These are phyloP conservation scores for Athetis lepigone DNA, from an alignment of 2,888 invertebrate genomes.

Conservation along the genomic window DNA sequence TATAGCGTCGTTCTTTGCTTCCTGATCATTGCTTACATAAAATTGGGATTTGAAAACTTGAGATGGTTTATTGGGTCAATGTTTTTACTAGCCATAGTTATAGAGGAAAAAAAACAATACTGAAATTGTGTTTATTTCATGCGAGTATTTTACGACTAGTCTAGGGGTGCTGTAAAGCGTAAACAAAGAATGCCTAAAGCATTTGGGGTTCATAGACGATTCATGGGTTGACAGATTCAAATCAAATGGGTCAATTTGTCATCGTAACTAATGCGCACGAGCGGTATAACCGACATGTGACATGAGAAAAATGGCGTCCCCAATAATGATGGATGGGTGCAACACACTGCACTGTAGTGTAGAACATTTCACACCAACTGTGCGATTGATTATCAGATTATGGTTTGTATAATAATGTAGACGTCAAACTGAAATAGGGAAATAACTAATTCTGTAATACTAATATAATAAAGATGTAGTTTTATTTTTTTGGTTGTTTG, in stretches of 20 bases:
- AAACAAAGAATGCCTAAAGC: slow-evolving; percentile 6
- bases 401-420: no score
- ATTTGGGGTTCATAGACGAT: slow-evolving; percentile 9
- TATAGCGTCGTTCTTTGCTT: slow-evolving; percentile 63
- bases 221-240: slow-evolving; percentile 24
- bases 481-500: no score
- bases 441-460: no score
- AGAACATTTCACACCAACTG: slow-evolving; percentile 12
- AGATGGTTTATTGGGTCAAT: slow-evolving; percentile 52
- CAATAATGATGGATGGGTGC: slow-evolving; percentile 44
- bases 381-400: not conserved
- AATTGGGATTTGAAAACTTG: slow-evolving; percentile 63
- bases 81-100: slow-evolving; percentile 2
- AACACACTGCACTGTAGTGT: slow-evolving; percentile 25
- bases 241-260: slow-evolving; percentile 47
- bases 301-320: slow-evolving; percentile 41
- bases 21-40: slow-evolving; percentile 69
- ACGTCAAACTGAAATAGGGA: not conserved
- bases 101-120: no score
- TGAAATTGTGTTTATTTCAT: no score
- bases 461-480: no score
- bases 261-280: slow-evolving; percentile 46
- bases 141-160: not conserved
- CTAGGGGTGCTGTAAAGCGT: not conserved
- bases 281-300: slow-evolving; percentile 27